Percentiles rank a stretch among this genome's conserved stretches.
phyloP scores from a whole-genome alignment of 2,797 vertebrate species.

The Thripadectes ignobilis region DNA sequence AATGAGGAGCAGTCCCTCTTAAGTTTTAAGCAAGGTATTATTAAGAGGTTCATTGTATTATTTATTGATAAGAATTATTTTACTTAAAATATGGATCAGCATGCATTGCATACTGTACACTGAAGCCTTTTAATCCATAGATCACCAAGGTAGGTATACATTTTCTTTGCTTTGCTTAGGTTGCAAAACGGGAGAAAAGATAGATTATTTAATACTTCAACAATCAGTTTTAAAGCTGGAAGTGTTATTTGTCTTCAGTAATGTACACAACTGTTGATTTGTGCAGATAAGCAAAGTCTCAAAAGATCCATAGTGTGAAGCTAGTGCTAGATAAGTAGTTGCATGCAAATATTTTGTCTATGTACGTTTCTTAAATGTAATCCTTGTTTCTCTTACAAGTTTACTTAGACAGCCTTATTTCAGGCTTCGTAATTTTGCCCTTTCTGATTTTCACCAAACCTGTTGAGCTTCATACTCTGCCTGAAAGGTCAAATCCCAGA shows the following conservation, averaged over 20 bases:
- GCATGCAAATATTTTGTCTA: neutral
- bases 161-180: constrained; percentile 3
- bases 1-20: neutral
- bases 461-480: neutral
- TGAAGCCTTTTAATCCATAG: neutral
- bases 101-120: neutral
- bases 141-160: neutral
- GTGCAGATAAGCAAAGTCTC: neutral
- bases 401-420: neutral
- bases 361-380: neutral
- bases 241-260: neutral
- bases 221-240: neutral
- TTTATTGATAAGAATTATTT: neutral
- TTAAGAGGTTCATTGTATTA: neutral
- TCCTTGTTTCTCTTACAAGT: neutral
- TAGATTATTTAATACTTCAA: neutral
- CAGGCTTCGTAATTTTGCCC: neutral
- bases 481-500: neutral
- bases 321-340: neutral
- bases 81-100: neutral
- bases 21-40: neutral
- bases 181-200: neutral
- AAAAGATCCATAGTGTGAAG: neutral
- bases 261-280: neutral
- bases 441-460: neutral